Conservation (phyloP, 2,113 vertebrate genomes). For the Mohoua ochrocephala region DNA sequence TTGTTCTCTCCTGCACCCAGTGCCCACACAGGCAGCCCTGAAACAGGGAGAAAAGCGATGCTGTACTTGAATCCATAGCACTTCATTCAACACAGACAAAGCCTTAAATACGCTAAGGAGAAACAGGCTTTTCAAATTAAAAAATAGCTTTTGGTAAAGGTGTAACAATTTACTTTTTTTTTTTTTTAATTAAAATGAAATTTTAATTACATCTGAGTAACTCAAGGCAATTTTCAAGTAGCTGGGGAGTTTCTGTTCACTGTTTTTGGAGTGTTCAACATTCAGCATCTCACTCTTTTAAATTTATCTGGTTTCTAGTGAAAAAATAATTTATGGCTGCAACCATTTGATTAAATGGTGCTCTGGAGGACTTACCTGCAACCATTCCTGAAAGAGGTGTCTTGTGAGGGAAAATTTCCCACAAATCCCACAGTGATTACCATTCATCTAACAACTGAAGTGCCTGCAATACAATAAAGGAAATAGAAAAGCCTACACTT, state of each 20-base stretch:
- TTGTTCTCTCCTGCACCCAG: neutral
- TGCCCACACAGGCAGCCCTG: neutral
- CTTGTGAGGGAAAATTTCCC: neutral
- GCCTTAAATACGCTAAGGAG: neutral
- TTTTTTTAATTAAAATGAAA: neutral
- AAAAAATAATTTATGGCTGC: slow-evolving; percentile 8
- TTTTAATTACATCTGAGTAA: slow-evolving; percentile 20
- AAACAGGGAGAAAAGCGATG: neutral
- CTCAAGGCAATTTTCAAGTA: slow-evolving; percentile 9
- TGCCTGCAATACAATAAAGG: neutral
- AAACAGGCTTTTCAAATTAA: neutral
- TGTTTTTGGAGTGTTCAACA: neutral
- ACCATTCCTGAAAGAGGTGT: neutral
- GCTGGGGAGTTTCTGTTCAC: neutral
- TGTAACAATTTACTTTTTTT: neutral
- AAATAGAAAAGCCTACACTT: neutral
- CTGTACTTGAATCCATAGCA: fast-evolving
- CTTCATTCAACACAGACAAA: neutral
- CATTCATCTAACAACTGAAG: neutral
- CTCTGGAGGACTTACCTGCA: neutral
- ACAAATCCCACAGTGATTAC: neutral
- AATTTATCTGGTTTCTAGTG: neutral
- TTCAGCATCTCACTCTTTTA: neutral
- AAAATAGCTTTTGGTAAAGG: neutral
- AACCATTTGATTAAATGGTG: neutral